Evolutionary conservation across 2,888 invertebrate genomes (phyloP), one percentile per base, ranked within the genome.

Genomic region (Selenia dentaria): DNA sequence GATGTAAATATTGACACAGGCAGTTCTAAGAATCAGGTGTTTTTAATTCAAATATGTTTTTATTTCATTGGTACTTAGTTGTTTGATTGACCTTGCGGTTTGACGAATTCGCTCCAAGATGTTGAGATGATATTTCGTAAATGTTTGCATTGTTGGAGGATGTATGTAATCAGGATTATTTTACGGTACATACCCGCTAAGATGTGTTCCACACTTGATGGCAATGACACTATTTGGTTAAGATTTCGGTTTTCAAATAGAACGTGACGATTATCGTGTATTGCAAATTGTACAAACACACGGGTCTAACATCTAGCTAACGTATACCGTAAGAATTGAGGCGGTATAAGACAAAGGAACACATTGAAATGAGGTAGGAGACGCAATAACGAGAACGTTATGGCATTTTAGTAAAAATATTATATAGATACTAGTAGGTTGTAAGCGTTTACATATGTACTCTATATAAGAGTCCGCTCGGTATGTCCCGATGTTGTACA

Each of bases 1-100:
- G 39, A 51, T 45, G 48, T 49, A 49, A 53, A 64, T 56, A 56
- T 67, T 61, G 47, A 49, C 26, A 48, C 43, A 39, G 56, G 50
- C 11, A 25, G n/a, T 58, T 55, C 50, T 40, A 1, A 14, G 54
- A 54, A 54, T 56, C 43, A 52, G 43, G 50, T 57, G 50, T 38
- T 51, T 53, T 26, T 42, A 26, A 16, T 44, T 29, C 38, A 47
- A 54, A 46, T 31, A 51, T 41, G 3, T 33, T 43, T 31, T 44
- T 46, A 39, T 39, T n/a, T 16, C 16, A 2, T 16, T 32, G 31
- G 40, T 46, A n/a, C n/a, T n/a, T n/a, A 34, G 18, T n/a, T 11
- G 16, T 28, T 46, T 28, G 32, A 43, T 50, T 31, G 45, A 36
- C 56, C 56, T 56, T 46, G 47, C 6, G 14, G n/a, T 13, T 41